phyloP scores from a whole-genome alignment of 1,140 invertebrate genomes.

The Luehdorfia chinensis region DNA sequence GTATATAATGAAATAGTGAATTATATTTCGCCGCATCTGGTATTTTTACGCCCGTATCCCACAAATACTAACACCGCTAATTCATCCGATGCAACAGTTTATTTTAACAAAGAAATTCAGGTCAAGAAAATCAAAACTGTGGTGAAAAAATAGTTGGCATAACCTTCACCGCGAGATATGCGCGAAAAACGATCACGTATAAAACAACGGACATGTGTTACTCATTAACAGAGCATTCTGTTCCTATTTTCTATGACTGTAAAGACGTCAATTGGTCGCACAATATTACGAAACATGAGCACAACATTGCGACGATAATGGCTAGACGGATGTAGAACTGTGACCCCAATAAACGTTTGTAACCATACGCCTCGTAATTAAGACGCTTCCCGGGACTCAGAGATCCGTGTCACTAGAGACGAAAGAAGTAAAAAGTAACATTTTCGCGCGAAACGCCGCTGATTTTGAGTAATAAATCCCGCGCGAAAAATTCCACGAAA shows the following conservation, averaged over 20 bases:
- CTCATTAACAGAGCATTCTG: not conserved
- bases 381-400: slow-evolving; percentile 39
- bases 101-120: slow-evolving; percentile 46
- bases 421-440: slow-evolving; percentile 30
- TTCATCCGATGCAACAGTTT: slow-evolving; percentile 42
- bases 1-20: slow-evolving; percentile 1
- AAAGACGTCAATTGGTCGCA: slow-evolving; percentile 30
- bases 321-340: slow-evolving; percentile 44
- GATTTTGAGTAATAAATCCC: slow-evolving; percentile 25
- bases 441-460: slow-evolving; percentile 25
- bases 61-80: slow-evolving; percentile 19
- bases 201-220: slow-evolving; percentile 1
- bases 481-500: slow-evolving; percentile 27
- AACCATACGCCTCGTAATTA: slow-evolving; percentile 43
- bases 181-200: slow-evolving; percentile 25
- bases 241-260: slow-evolving; percentile 19
- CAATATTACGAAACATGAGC: slow-evolving; percentile 23
- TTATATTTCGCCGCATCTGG: slow-evolving; percentile 5
- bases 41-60: no score
- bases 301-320: slow-evolving; percentile 33
- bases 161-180: slow-evolving; percentile 38
- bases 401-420: slow-evolving; percentile 40
- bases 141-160: slow-evolving; percentile 27
- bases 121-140: slow-evolving; percentile 55
- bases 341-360: slow-evolving; percentile 36